Conservation (phyloP, 2,888 invertebrate genomes). For the Stenchaetothrips biformis region DNA sequence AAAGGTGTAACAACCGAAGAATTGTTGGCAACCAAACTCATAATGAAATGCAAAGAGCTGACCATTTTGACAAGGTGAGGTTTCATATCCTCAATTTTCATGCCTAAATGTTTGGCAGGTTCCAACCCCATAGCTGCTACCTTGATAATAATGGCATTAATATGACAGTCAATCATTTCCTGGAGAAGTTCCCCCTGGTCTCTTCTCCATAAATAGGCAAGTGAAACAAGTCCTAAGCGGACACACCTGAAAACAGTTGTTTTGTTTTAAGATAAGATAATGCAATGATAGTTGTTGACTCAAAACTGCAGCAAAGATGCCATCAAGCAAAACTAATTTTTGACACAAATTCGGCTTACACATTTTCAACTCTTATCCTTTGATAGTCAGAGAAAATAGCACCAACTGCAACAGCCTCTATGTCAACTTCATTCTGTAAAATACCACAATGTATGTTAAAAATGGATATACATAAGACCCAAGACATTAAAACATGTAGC, state of each 20-base stretch:
- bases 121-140: constrained; percentile 91
- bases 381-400: constrained; percentile 99
- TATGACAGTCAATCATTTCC: constrained; percentile 92
- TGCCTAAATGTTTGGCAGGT: constrained; percentile 79
- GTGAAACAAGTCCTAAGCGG: constrained; percentile 78
- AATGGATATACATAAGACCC: neutral
- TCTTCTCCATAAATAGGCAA: constrained; percentile 94
- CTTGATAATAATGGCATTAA: constrained; percentile 95
- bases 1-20: constrained; percentile 35
- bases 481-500: neutral
- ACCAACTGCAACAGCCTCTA: constrained; percentile 94
- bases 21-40: constrained; percentile 47
- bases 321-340: constrained; percentile 26
- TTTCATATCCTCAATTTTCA: constrained; percentile 77
- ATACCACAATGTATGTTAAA: neutral
- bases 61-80: constrained; percentile 81
- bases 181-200: constrained; percentile 89
- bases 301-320: constrained; percentile 23
- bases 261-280: constrained; percentile 4
- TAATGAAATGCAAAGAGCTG: constrained; percentile 52
- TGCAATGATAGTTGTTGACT: constrained; percentile 25
- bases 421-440: constrained; percentile 59
- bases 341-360: constrained; percentile 60
- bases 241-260: constrained; percentile 62
- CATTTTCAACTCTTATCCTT: constrained; percentile 93